Evolutionary conservation across 2,797 vertebrate genomes (phyloP).

Genomic region (Antrozous pallidus): DNA sequence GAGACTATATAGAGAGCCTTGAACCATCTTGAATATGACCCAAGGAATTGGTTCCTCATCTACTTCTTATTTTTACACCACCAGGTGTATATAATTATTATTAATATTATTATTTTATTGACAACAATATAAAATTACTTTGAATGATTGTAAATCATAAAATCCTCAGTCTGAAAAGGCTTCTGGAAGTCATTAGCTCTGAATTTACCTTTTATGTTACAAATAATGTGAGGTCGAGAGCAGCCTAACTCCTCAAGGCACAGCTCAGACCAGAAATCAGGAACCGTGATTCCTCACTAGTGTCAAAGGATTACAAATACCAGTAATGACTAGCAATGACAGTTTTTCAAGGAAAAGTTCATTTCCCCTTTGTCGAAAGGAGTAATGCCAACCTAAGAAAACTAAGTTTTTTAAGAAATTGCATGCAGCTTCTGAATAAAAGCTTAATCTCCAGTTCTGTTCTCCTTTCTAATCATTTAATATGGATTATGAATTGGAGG

Average conservation of each 20-base stretch:
- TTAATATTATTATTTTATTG: background rate
- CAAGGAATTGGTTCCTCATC: background rate
- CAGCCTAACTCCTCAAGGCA: background rate
- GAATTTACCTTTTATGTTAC: background rate
- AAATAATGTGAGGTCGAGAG: background rate
- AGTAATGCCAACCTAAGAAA: constrained; percentile 4
- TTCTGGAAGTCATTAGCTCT: background rate
- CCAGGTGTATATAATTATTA: background rate
- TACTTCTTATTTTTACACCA: background rate
- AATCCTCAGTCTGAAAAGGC: background rate
- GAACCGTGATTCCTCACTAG: background rate
- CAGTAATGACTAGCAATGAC: background rate
- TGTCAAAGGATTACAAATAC: background rate
- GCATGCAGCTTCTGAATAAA: background rate
- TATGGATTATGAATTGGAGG: background rate
- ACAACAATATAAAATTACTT: background rate
- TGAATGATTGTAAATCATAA: constrained; percentile 8
- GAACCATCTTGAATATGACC: background rate
- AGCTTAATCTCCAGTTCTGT: background rate
- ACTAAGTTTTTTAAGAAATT: background rate
- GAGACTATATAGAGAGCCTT: background rate
- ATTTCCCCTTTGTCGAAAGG: background rate
- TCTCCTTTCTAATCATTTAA: background rate
- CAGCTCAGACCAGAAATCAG: background rate
- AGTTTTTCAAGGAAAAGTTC: background rate